Evolutionary conservation across 92 coral and sea anemone species (phyloP), one percentile per base, ranked within the genome.

Genomic region (Galaxea fascicularis): DNA sequence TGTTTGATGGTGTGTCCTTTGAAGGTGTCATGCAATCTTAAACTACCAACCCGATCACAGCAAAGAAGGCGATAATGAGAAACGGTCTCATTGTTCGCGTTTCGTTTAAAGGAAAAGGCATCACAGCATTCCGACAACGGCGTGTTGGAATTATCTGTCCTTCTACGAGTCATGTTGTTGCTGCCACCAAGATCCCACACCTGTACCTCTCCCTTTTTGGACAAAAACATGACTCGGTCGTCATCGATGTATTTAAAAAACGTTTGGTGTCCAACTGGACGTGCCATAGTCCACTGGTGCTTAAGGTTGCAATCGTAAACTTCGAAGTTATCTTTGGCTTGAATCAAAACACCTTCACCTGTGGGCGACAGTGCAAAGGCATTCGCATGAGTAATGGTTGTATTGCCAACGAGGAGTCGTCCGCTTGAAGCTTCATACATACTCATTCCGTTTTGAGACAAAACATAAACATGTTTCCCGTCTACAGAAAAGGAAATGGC

Each of bases 391-490:
- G 13, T 9, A n/a, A 76, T 30, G 14, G 65, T 24, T 24, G 45
- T 28, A 72, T 85, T 80, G 20, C 35, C 27, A 24, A n/a, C 24
- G 18, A 78, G 78, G 14, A 85, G 28, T n/a, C 63, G 77, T 26
- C 92, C 92, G 10, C 82, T 72, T 13, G 89, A 73, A 35, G 92
- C 82, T 41, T 78, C 72, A 35, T 84, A 89, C 27, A 78, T 35
- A 44, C 83, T 73, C 70, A 89, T 24, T 15, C 89, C 89, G 15
- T 30, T 54, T 64, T 85, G 71, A 16, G 72, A 83, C 45, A 78
- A 73, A 41, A 72, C 89, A 76, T 78, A 89, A n/a, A 89, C 62
- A 21, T 47, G 77, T 21, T 73, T 65, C 21, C 92, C 92, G 60
- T 89, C 86, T 15, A 54, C 39, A 11, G 92, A 89, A 65, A 78